Evolutionary conservation across 2,113 vertebrate species (phyloP).

Genomic region (Perccottus glenii): DNA sequence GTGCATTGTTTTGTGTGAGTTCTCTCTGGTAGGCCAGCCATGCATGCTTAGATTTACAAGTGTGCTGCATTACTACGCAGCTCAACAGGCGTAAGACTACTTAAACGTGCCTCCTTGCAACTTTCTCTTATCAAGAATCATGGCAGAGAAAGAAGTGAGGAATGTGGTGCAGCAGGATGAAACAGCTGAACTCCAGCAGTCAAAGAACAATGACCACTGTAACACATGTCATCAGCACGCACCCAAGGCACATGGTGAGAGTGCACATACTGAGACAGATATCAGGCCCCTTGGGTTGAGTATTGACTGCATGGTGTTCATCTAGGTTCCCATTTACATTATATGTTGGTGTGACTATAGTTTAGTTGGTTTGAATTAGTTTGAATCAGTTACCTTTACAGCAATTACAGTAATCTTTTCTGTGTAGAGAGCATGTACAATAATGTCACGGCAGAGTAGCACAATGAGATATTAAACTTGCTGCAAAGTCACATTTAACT

Average conservation of each 20-base stretch:
- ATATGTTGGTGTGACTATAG: neutral
- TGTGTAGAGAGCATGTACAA: neutral
- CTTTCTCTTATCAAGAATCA: slow-evolving; percentile 56
- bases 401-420: no score
- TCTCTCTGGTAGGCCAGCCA: neutral
- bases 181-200: slow-evolving; percentile 47
- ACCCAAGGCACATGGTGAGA: slow-evolving; percentile 71
- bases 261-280: neutral
- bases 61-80: neutral
- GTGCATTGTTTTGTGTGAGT: slow-evolving; percentile 4
- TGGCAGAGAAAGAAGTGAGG: slow-evolving; percentile 59
- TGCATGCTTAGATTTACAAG: slow-evolving; percentile 9
- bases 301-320: neutral
- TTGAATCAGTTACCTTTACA: neutral
- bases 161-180: slow-evolving; percentile 39
- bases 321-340: neutral
- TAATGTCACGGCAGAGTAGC: neutral
- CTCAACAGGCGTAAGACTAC: slow-evolving; percentile 10
- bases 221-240: slow-evolving; percentile 56
- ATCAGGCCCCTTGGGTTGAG: slow-evolving; percentile 39
- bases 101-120: slow-evolving; percentile 33
- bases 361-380: neutral
- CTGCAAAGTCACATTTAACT: slow-evolving; percentile 52
- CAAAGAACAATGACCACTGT: slow-evolving; percentile 68
- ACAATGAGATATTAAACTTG: neutral